Base-by-base conservation (phyloP, 23 tunicate species). In the Trididemnum miniatum region DNA sequence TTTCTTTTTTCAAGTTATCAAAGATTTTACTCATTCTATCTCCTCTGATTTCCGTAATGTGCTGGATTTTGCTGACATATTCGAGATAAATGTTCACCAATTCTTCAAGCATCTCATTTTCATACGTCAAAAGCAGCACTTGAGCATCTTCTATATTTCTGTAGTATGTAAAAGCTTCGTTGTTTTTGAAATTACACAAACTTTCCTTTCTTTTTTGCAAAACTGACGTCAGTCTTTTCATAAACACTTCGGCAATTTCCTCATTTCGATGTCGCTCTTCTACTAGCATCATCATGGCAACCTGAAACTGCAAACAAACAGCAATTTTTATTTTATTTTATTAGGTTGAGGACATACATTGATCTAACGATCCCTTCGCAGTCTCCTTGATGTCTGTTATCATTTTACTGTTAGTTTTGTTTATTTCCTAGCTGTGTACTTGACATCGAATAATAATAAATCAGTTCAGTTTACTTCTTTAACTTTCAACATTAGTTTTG, bases 271-370 rank as follows among this genome's bases (percentile, higher is more conserved):
- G 38, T 3, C 76, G 76, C 31, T 71, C 38, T 31, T 71, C 31
- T 7, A 71, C 23, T 20, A 71, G 23, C 31, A 38, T 28, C 15
- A 71, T 71, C 76, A 71, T 71, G 29, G 29, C 76, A 34, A 9
- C 23, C 31, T 32, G 76, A 71, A 71, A 71, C 76, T 71, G 71
- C 9, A 64, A 23, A 64, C 18, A n/a, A n/a, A 64, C 18, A 26
- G 18, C 57, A 49, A 9, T 49, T 9, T 49, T 9, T 18, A 49
- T 49, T n/a, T n/a, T n/a, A n/a, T n/a, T n/a, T n/a, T n/a, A n/a
- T n/a, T n/a, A n/a, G n/a, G n/a, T n/a, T n/a, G n/a, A n/a, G n/a
- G n/a, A n/a, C n/a, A n/a, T n/a, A n/a, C n/a, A n/a, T n/a, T n/a
- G n/a, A n/a, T n/a, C n/a, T n/a, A n/a, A n/a, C n/a, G n/a, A n/a